Conservation (phyloP, 2,797 vertebrate genomes). For the Peromyscus aztecus region DNA sequence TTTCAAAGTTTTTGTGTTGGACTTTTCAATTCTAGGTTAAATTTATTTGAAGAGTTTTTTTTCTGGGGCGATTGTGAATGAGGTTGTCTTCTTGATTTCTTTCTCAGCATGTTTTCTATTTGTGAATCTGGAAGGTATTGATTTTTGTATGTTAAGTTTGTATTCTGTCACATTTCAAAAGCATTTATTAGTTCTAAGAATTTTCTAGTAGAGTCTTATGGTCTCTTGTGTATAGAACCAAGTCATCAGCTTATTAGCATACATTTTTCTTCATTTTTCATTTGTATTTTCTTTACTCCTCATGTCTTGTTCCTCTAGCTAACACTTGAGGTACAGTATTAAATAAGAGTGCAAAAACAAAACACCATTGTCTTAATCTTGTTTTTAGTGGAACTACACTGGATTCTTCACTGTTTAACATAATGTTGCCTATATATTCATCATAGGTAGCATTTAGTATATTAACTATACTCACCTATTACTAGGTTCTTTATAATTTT, state of each 20-base stretch:
- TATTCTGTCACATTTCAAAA: background rate
- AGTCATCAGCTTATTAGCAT: background rate
- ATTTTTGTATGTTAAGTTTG: background rate
- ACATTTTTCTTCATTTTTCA: background rate
- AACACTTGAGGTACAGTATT: background rate
- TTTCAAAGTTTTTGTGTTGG: background rate
- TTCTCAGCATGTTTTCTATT: background rate
- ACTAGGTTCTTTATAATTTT: background rate
- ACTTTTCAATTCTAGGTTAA: background rate
- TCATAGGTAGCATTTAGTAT: background rate
- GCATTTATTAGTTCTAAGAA: background rate
- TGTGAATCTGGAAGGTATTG: background rate
- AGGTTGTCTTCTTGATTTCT: background rate
- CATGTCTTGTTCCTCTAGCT: background rate
- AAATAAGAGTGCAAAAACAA: background rate
- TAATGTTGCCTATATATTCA: background rate
- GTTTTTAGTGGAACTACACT: background rate
- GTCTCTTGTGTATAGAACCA: background rate
- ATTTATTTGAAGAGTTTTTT: background rate
- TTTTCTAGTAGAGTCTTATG: background rate
- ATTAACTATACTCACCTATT: background rate
- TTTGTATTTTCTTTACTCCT: background rate
- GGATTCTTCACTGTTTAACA: background rate
- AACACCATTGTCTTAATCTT: background rate
- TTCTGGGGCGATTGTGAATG: background rate